Percentiles rank a stretch among this genome's conserved stretches.
Conservation (phyloP, 2,888 invertebrate species). For the Leptogaster cylindrica region DNA sequence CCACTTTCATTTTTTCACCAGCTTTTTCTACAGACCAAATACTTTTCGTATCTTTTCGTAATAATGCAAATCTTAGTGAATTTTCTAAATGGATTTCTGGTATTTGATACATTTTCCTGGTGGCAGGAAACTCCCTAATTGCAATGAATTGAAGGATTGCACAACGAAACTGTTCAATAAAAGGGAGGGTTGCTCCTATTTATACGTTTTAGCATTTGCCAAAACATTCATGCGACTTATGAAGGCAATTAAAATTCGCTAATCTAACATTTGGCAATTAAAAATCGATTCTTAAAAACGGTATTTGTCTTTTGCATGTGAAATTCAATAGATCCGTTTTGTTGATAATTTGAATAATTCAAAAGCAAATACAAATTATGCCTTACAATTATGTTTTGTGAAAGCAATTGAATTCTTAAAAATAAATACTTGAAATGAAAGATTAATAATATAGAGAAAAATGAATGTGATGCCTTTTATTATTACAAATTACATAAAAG, state of each 20-base stretch:
- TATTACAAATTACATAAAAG: conserved; percentile 18
- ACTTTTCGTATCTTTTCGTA: conserved; percentile 6
- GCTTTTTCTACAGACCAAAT: not conserved
- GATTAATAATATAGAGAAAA: too few species aligned
- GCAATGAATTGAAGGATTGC: not conserved
- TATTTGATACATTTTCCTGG: conserved; percentile 17
- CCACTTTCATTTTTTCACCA: not conserved
- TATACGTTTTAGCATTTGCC: not conserved
- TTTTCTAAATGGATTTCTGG: conserved; percentile 11
- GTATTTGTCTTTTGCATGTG: conserved; percentile 14
- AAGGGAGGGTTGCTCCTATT: not conserved
- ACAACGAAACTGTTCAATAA: not conserved
- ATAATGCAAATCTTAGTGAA: conserved; percentile 6
- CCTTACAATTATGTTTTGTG: too few species aligned
- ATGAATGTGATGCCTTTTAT: conserved; percentile 25
- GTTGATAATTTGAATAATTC: too few species aligned
- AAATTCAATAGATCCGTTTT: too few species aligned
- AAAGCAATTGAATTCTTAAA: too few species aligned
- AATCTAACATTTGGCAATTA: not conserved
- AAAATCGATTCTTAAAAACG: conserved; percentile 2
- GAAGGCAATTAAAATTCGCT: not conserved
- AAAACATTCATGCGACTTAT: not conserved
- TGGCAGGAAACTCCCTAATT: not conserved
- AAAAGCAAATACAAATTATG: too few species aligned
- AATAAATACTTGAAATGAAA: too few species aligned